Conservation (phyloP, 1,140 invertebrate species). For the Anoplolepis gracilipes region DNA sequence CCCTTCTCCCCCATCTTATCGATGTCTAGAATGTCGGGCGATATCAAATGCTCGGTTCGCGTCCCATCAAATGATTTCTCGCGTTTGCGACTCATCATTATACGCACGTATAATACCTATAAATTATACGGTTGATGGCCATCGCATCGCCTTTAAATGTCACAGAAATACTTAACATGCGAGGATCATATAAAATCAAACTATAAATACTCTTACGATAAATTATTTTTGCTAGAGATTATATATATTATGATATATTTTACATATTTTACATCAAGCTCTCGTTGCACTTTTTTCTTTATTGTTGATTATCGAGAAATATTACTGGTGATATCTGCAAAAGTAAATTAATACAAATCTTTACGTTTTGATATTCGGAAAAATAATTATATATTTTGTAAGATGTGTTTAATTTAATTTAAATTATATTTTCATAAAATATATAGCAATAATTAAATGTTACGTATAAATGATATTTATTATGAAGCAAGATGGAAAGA, state of each 20-base stretch:
- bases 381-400: too few relatives aligned
- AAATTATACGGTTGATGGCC: not conserved
- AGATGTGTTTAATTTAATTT: too few relatives aligned
- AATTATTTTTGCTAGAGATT: not conserved
- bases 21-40: constrained; percentile 12
- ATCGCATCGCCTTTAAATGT: not conserved
- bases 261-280: too few relatives aligned
- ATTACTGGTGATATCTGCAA: not conserved
- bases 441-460: not conserved
- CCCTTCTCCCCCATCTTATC: not conserved
- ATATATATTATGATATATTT: not conserved
- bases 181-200: not conserved
- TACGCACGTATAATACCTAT: not conserved
- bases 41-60: constrained; percentile 45
- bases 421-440: not conserved
- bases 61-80: not conserved
- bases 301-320: not conserved
- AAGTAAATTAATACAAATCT: not conserved
- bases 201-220: not conserved
- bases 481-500: not conserved
- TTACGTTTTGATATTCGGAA: not conserved
- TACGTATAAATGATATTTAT: not conserved
- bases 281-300: too few relatives aligned
- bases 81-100: not conserved
- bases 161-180: not conserved